Percentiles rank a stretch among this genome's conserved stretches.
These are phyloP conservation scores for Paraescarpia echinospica DNA, from an alignment of 1,140 invertebrate species.

Conservation along the genomic window DNA sequence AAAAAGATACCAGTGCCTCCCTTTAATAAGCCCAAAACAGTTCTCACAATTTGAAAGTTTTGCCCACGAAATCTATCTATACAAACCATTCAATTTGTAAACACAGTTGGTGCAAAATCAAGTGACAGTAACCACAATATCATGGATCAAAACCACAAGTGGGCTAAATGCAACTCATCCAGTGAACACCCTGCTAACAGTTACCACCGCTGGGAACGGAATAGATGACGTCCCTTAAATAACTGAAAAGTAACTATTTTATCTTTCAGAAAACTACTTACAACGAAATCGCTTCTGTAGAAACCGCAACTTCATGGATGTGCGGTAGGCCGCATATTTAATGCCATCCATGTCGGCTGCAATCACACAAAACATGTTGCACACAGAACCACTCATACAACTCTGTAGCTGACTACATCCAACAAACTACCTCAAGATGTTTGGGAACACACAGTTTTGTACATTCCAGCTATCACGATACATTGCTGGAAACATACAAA, in stretches of 20 bases:
- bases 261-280: constrained; percentile 37
- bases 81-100: no score
- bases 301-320: constrained; percentile 47
- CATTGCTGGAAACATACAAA: constrained; percentile 20
- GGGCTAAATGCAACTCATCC: no score
- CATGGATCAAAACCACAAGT: no score
- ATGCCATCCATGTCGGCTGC: constrained; percentile 41
- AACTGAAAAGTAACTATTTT: constrained; percentile 40
- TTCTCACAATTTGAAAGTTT: no score
- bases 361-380: constrained; percentile 21
- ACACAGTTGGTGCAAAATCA: no score
- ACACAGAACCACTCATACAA: background rate
- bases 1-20: no score
- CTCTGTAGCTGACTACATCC: background rate
- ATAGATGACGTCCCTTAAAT: no score
- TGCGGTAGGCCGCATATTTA: constrained; percentile 54
- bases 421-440: background rate
- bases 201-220: no score
- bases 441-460: background rate
- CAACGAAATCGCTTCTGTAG: constrained; percentile 62
- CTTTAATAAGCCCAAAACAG: no score
- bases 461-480: background rate
- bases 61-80: no score
- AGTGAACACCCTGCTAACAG: no score
- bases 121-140: no score